These are phyloP conservation scores for Apocheima hispidaria DNA, from an alignment of 2,888 invertebrate genomes.

Conservation along the genomic window DNA sequence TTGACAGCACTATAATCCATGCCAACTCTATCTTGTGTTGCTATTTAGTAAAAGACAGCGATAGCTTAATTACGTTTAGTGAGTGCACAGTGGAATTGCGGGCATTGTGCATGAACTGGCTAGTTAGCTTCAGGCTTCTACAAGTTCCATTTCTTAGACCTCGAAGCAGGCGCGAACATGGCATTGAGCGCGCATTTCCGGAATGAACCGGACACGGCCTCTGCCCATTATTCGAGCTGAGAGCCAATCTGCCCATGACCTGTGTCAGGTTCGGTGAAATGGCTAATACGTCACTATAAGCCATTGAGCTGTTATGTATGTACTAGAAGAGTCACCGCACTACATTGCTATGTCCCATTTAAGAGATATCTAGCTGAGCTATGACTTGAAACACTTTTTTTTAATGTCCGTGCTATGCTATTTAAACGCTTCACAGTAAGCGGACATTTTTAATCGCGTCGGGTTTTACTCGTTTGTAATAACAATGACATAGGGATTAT, in stretches of 20 bases:
- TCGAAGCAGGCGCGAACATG: slow-evolving; percentile 60
- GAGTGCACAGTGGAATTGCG: no score
- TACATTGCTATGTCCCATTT: no score
- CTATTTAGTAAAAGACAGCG: no score
- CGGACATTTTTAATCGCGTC: slow-evolving; percentile 1
- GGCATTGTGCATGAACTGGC: not conserved
- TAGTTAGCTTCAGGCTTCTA: not conserved
- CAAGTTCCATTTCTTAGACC: slow-evolving; percentile 81
- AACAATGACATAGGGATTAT: slow-evolving; percentile 35
- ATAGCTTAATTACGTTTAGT: no score
- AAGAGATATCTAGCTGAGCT: no score
- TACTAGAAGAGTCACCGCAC: no score
- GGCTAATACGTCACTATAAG: not conserved
- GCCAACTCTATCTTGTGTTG: no score
- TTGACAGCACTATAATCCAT: no score
- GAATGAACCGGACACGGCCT: slow-evolving; percentile 59
- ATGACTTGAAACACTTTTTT: no score
- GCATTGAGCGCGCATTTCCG: slow-evolving; percentile 66
- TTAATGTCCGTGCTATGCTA: no score
- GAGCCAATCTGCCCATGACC: slow-evolving; percentile 35
- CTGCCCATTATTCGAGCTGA: slow-evolving; percentile 42
- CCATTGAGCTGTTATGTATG: no score
- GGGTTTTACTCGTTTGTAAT: slow-evolving; percentile 1
- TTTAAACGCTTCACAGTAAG: no score
- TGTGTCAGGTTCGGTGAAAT: slow-evolving; percentile 15